Evolutionary conservation across 2,797 vertebrate genomes (phyloP).

Genomic region (Chrysolophus pictus): DNA sequence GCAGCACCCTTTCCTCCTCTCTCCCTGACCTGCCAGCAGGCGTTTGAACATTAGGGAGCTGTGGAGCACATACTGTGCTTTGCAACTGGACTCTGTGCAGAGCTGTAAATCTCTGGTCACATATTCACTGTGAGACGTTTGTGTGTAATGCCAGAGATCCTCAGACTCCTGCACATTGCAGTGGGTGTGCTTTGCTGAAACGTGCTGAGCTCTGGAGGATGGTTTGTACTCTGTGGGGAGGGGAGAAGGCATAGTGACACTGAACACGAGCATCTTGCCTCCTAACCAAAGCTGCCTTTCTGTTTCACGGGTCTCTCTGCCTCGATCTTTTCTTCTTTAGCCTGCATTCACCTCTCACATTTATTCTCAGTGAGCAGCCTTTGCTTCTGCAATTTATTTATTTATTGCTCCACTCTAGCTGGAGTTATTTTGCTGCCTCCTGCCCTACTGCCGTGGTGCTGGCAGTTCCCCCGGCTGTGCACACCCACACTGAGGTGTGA

Average conservation of each 20-base stretch:
- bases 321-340: background rate
- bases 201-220: rapidly evolving
- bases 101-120: background rate
- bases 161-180: background rate
- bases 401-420: conserved; percentile 19
- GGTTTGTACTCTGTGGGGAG: rapidly evolving
- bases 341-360: background rate
- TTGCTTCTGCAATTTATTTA: background rate
- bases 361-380: background rate
- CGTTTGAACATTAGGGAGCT: background rate
- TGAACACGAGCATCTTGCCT: rapidly evolving
- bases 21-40: background rate
- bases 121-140: background rate
- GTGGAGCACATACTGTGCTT: background rate
- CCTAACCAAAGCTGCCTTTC: background rate
- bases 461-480: background rate
- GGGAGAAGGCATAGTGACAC: no score
- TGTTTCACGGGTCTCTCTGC: background rate
- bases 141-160: background rate
- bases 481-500: background rate
- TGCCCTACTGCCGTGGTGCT: background rate
- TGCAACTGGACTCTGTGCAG: background rate
- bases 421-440: background rate
- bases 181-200: background rate
- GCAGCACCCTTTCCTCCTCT: background rate